A percentile compares a stretch with the other conserved stretches of the same genome.
These are phyloP conservation scores for Anoncus sp. DNA, from an alignment of 2,888 invertebrate genomes.

Conservation along the genomic window DNA sequence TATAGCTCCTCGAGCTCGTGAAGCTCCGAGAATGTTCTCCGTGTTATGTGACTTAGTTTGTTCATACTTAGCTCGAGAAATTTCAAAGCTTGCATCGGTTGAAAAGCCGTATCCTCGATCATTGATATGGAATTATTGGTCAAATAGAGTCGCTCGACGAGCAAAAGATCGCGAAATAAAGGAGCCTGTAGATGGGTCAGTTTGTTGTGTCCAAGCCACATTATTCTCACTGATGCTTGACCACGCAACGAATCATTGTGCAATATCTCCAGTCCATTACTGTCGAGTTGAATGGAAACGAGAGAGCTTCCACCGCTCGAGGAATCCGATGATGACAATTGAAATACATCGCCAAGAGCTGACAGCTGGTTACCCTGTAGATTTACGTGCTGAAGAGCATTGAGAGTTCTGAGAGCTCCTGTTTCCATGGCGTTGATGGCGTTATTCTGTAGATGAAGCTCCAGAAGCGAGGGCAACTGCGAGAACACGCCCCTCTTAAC, in stretches of 20 bases:
- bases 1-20: constrained; percentile 92
- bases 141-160: constrained; percentile 92
- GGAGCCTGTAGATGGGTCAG: constrained; percentile 89
- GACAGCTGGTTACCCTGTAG: constrained; percentile 92
- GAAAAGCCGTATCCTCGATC: constrained; percentile 93
- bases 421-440: constrained; percentile 91
- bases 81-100: constrained; percentile 90
- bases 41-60: constrained; percentile 88
- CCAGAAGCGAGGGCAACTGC: constrained; percentile 91
- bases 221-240: constrained; percentile 93
- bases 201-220: constrained; percentile 95
- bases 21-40: constrained; percentile 91
- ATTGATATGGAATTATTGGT: constrained; percentile 92
- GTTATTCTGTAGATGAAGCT: constrained; percentile 95
- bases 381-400: constrained; percentile 93
- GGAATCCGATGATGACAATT: constrained; percentile 84
- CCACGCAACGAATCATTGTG: constrained; percentile 92
- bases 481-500: constrained; percentile 93
- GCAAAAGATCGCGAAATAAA: constrained; percentile 90
- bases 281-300: constrained; percentile 92
- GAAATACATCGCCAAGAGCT: constrained; percentile 91
- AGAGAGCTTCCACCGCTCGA: constrained; percentile 84
- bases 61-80: constrained; percentile 93
- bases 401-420: constrained; percentile 91
- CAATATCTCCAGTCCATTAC: constrained; percentile 89